These are phyloP conservation scores for Halisarca cf. caerulea DNA, from an alignment of 37 sponge, comb jelly and placozoan species.

Conservation along the genomic window DNA sequence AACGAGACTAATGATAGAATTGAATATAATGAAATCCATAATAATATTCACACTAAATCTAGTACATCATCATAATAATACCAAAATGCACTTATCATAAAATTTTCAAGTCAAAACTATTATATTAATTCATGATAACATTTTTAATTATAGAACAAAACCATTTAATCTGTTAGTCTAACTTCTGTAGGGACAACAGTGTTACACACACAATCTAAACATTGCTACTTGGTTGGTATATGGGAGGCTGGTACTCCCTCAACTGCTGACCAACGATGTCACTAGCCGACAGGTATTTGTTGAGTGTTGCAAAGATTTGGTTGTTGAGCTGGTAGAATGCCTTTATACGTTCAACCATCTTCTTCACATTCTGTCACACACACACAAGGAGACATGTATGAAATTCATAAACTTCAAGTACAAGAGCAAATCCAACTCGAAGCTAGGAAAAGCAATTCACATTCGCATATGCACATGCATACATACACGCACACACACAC, in stretches of 20 bases:
- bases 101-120: background rate
- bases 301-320: constrained; percentile 85
- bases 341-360: constrained; percentile 83
- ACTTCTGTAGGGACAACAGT: no score
- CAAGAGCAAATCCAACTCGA: no score
- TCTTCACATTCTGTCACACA: constrained; percentile 53
- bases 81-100: background rate
- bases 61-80: background rate
- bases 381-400: no score
- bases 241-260: constrained; percentile 93
- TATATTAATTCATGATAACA: background rate
- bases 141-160: background rate
- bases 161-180: background rate
- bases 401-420: no score
- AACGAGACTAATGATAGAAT: no score
- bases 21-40: no score
- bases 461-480: no score
- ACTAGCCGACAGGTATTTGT: constrained; percentile 81
- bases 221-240: constrained; percentile 58
- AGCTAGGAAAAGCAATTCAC: no score
- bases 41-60: no score
- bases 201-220: background rate
- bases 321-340: constrained; percentile 77
- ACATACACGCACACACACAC: no score
- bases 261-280: constrained; percentile 55